Evolutionary conservation across 2,113 vertebrate species (phyloP).

Genomic region (Rostratula benghalensis): DNA sequence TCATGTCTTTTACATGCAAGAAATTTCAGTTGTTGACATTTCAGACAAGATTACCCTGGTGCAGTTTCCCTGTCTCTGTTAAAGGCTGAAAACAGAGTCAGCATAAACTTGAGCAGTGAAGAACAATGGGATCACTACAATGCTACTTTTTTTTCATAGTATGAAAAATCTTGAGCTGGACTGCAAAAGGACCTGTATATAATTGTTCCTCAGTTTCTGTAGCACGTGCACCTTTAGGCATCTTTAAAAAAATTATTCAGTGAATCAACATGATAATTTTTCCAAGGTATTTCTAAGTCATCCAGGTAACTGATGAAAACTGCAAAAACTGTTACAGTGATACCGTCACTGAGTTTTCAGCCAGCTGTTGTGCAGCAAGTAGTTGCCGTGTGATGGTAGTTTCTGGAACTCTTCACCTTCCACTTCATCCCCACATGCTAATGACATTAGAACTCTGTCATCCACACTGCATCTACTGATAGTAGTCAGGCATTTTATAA

Average conservation of each 20-base stretch:
- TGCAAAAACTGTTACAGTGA: neutral
- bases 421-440: neutral
- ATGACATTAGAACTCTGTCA: neutral
- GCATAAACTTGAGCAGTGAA: neutral
- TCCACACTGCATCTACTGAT: neutral
- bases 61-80: neutral
- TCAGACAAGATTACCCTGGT: neutral
- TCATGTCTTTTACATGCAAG: neutral
- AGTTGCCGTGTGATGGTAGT: neutral
- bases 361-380: neutral
- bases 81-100: neutral
- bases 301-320: neutral
- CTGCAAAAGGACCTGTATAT: neutral
- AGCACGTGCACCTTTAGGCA: neutral
- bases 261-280: neutral
- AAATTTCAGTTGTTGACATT: neutral
- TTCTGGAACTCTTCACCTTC: neutral
- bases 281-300: neutral
- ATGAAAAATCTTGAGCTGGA: neutral
- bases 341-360: neutral
- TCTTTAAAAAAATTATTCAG: neutral
- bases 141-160: neutral
- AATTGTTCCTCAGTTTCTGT: neutral
- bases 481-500: neutral
- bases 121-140: neutral